These are phyloP conservation scores for Falco biarmicus DNA, from an alignment of 2,797 vertebrate genomes.

Conservation along the genomic window DNA sequence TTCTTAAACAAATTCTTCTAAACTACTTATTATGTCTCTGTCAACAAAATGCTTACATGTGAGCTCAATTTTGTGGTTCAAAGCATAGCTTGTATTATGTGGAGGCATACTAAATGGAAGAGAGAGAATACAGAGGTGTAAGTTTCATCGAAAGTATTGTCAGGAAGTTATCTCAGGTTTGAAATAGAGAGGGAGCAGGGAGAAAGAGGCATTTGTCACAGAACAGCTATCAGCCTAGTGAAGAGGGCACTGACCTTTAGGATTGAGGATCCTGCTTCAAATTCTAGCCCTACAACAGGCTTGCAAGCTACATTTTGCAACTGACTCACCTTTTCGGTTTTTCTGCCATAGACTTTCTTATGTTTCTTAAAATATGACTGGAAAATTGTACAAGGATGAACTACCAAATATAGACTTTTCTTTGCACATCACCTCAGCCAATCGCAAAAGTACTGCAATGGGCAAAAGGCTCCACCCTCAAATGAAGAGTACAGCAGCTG, in stretches of 20 bases:
- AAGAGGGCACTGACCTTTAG: background rate
- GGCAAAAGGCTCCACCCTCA: rapidly evolving
- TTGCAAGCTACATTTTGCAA: background rate
- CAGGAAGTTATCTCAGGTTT: background rate
- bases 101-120: background rate
- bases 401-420: background rate
- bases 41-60: conserved; percentile 66
- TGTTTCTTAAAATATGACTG: background rate
- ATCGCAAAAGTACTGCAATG: background rate
- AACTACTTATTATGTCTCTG: conserved; percentile 70
- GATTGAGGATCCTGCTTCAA: background rate
- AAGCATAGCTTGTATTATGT: background rate
- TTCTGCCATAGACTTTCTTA: background rate
- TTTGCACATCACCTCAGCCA: background rate
- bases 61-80: conserved; percentile 19
- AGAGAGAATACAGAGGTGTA: background rate
- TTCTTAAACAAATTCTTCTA: conserved; percentile 73
- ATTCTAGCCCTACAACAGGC: background rate
- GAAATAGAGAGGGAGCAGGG: background rate
- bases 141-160: background rate
- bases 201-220: background rate
- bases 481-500: background rate
- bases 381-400: background rate
- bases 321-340: background rate
- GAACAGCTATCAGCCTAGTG: background rate